Evolutionary conservation across 2,113 vertebrate genomes (phyloP).

Genomic region (Glareola pratincola): DNA sequence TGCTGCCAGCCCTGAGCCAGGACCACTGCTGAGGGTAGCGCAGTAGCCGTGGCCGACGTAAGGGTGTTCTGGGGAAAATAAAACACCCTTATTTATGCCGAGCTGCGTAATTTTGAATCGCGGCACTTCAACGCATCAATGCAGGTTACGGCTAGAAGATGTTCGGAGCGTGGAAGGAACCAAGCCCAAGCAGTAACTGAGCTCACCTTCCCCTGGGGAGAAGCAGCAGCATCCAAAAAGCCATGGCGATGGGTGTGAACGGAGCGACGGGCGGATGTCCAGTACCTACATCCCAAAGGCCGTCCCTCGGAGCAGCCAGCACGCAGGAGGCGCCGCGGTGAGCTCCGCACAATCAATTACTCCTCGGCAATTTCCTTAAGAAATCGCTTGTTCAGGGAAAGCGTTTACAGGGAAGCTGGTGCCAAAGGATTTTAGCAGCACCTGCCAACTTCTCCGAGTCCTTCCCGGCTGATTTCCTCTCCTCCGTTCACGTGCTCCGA

Average conservation of each 20-base stretch:
- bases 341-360: fast-evolving
- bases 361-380: neutral
- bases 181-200: neutral
- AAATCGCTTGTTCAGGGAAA: neutral
- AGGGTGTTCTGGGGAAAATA: neutral
- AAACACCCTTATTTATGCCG: neutral
- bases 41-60: no score
- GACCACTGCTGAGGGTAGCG: fast-evolving
- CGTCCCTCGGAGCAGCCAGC: neutral
- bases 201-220: neutral
- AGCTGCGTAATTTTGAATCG: neutral
- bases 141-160: fast-evolving
- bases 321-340: neutral
- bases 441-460: neutral
- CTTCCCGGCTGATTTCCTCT: neutral
- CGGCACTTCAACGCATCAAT: neutral
- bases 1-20: neutral
- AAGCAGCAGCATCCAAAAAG: fast-evolving
- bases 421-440: neutral
- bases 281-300: neutral
- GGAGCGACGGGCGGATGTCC: fast-evolving
- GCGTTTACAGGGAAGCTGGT: neutral
- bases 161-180: neutral
- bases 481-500: fast-evolving
- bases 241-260: fast-evolving